Evolutionary conservation across 92 coral and sea anemone species (phyloP).

Genomic region (Siderastrea radians): DNA sequence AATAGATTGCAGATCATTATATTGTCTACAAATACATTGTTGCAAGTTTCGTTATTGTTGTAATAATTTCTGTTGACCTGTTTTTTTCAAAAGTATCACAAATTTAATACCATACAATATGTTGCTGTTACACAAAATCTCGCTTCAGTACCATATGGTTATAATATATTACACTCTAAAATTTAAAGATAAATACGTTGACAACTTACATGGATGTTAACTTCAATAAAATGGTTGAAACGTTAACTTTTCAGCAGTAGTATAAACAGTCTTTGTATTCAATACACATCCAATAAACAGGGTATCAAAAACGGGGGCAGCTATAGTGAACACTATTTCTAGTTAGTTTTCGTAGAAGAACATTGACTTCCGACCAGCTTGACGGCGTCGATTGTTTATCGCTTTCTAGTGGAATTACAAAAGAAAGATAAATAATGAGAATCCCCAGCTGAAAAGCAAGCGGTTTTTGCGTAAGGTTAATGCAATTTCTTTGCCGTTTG

Average conservation of each 20-base stretch:
- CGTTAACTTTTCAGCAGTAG: not conserved
- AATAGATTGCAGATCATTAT: constrained; percentile 34
- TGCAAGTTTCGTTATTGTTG: constrained; percentile 46
- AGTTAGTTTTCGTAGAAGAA: no score
- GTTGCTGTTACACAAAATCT: constrained; percentile 50
- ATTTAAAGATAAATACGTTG: not conserved
- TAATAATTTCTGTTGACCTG: constrained; percentile 34
- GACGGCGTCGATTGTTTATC: no score
- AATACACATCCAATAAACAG: not conserved
- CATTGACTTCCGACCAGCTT: no score
- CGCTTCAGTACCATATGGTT: constrained; percentile 19
- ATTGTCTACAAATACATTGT: constrained; percentile 38
- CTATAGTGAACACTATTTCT: no score
- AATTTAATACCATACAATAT: constrained; percentile 30
- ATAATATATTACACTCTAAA: constrained; percentile 5
- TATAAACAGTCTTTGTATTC: not conserved
- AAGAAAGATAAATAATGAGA: no score
- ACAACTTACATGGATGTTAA: not conserved
- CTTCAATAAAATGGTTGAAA: constrained; percentile 1
- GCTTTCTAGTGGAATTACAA: no score
- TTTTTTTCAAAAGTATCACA: constrained; percentile 7
- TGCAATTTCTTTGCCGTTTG: no score
- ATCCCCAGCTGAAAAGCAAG: no score
- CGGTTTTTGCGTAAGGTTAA: no score
- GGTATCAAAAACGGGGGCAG: no score